Evolutionary conservation across 1,140 invertebrate genomes (phyloP), one percentile per base, ranked within the genome.

Genomic region (Lasioglossum baleicum): DNA sequence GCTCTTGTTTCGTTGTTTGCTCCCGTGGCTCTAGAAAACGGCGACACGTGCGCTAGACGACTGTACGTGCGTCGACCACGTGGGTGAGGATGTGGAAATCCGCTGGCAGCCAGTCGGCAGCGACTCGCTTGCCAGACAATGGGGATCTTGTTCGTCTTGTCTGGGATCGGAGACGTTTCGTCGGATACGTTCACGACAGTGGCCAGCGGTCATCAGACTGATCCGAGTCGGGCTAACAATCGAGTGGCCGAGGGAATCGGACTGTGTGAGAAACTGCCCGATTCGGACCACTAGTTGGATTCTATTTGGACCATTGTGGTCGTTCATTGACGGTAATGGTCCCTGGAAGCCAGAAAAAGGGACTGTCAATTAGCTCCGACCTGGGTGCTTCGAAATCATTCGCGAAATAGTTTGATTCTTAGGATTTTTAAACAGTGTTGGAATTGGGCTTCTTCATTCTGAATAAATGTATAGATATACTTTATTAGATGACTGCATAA

Each of bases 1-100:
- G 86, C 66, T 90, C 87, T 90, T 89, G 84, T 90, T 90, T 90
- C 80, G 83, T 84, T 86, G 88, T 85, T 87, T 77, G 82, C 82
- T 87, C 58, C 85, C 68, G 71, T 78, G 63, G 75, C 56, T 85
- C 87, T 88, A 85, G 85, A 83, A 84, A 88, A 83, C 68, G 83
- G 84, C 81, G 86, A 90, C 90, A 89, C 88, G 87, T 87, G 89
- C 87, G 85, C 42, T 6, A 17, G 74, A 8, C 42, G 48, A 40
- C 60, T 61, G 82, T 70, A 66, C 56, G 35, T 22, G 69, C 64
- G 15, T 6, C 51, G 51, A 56, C 51, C 80, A 64, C 69, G 76
- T 58, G 66, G 42, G 75, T 74, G 73, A 77, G 73, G 63, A 67
- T 75, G 66, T 80, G 72, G 51, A 68, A 69, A 58, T 26, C 6